A percentile compares a stretch with the other conserved stretches of the same genome.
These are phyloP conservation scores for Octodon degus DNA, from an alignment of 2,113 vertebrate species.

Conservation along the genomic window DNA sequence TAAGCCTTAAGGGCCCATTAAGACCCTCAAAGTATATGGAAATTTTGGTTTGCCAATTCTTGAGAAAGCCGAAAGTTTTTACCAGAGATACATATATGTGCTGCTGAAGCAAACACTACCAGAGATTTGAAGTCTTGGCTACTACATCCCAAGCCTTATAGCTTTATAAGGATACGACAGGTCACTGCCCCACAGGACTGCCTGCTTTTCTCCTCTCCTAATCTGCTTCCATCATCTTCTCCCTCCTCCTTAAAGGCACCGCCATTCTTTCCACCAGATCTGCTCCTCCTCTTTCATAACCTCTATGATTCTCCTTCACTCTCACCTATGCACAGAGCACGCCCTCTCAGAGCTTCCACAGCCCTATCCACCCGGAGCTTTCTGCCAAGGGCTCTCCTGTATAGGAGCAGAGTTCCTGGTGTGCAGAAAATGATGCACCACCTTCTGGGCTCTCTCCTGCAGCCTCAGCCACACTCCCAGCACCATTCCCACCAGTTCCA, in stretches of 20 bases:
- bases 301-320: neutral
- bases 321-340: neutral
- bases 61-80: neutral
- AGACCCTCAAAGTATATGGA: constrained; percentile 37
- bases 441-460: neutral
- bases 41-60: neutral
- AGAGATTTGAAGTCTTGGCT: neutral
- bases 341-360: neutral
- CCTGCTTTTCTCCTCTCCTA: neutral
- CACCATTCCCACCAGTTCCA: neutral
- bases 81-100: neutral
- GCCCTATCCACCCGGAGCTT: neutral
- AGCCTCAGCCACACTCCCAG: neutral
- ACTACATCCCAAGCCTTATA: neutral
- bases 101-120: neutral
- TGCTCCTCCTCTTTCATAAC: neutral
- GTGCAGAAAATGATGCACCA: neutral
- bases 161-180: neutral
- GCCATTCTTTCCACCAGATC: neutral
- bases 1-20: neutral
- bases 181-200: neutral
- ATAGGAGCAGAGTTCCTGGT: neutral
- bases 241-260: neutral
- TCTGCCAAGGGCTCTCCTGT: neutral
- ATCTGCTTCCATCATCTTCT: neutral